Conservation (phyloP, 2,797 vertebrate species). For the Amblyraja radiata region DNA sequence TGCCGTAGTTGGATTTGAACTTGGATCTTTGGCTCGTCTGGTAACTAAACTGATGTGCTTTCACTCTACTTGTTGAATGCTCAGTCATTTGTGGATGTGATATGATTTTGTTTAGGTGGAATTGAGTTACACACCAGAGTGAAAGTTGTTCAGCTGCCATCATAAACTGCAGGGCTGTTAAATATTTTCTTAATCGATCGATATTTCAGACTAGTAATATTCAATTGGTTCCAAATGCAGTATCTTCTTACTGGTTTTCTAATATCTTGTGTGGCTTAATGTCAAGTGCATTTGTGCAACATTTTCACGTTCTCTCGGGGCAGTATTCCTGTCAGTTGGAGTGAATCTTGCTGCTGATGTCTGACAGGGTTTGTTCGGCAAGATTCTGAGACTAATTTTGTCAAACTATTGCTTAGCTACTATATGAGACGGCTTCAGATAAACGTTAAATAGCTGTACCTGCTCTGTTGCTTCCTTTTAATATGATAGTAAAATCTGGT, state of each 20-base stretch:
- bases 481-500: neutral
- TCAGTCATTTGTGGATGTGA: neutral
- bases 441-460: neutral
- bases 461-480: neutral
- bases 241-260: too few species aligned
- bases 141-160: neutral
- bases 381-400: too few species aligned
- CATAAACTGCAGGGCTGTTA: neutral
- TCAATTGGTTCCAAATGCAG: neutral
- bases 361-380: too few species aligned
- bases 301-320: too few species aligned
- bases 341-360: too few species aligned
- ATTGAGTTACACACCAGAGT: neutral
- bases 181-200: neutral
- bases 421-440: too few species aligned
- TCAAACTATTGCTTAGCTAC: too few species aligned
- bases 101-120: neutral
- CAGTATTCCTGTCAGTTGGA: too few species aligned
- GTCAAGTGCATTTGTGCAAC: neutral
- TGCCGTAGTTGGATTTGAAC: too few species aligned
- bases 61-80: too few species aligned
- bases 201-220: neutral
- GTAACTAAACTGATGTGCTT: too few species aligned
- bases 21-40: too few species aligned
- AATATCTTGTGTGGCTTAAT: neutral